Conservation (phyloP, 2,888 invertebrate genomes). For the Pyrgus malvae region DNA sequence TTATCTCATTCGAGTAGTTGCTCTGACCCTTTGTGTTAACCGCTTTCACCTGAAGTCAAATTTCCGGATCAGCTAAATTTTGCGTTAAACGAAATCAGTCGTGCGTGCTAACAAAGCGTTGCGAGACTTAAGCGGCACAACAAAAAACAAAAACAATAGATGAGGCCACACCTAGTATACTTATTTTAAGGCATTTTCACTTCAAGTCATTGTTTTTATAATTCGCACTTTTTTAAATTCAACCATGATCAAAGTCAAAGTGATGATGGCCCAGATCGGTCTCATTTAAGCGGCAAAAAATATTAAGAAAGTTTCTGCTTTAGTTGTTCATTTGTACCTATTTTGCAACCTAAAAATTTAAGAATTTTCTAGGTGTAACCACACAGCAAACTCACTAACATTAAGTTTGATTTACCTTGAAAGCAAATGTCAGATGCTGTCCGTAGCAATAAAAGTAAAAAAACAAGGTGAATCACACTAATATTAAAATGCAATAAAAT, state of each 20-base stretch:
- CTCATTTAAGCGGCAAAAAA: too few species aligned
- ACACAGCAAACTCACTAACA: constrained; percentile 19
- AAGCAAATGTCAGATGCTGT: constrained; percentile 77
- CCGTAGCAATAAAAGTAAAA: constrained; percentile 70
- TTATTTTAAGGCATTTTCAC: constrained; percentile 1
- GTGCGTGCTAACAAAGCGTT: constrained; percentile 30
- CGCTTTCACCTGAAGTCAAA: constrained; percentile 85
- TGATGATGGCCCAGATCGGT: too few species aligned
- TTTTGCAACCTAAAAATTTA: not conserved
- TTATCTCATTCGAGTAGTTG: constrained; percentile 92
- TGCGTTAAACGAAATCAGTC: constrained; percentile 33
- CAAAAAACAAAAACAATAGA: constrained; percentile 15
- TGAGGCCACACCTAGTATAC: constrained; percentile 19
- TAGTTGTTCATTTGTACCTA: too few species aligned
- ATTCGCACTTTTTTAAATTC: not conserved
- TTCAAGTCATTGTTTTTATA: not conserved
- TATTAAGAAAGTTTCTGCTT: too few species aligned
- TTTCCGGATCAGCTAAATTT: constrained; percentile 32
- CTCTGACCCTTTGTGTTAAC: constrained; percentile 94
- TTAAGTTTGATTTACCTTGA: constrained; percentile 66
- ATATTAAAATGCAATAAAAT: constrained; percentile 1
- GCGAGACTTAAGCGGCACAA: constrained; percentile 24
- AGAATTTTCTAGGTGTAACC: constrained; percentile 12
- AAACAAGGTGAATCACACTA: constrained; percentile 25
- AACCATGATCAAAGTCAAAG: not conserved